Base-by-base conservation (phyloP, 2,797 vertebrate species). In the Rhynchotus rufescens region DNA sequence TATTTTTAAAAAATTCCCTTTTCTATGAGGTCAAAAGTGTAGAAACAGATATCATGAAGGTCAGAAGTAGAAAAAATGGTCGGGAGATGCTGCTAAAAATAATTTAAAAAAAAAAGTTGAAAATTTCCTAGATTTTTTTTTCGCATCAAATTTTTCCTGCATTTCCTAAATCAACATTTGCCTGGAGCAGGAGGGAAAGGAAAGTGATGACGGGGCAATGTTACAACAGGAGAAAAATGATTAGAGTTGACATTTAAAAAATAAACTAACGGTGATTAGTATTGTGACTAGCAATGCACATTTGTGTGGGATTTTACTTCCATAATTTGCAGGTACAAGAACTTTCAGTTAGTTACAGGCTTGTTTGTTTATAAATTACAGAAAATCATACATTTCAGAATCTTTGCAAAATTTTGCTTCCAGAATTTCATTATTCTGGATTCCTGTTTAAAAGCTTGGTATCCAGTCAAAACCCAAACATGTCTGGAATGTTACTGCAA, bases 201-300 rank as follows among this genome's bases (percentile, higher is more conserved):
- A 49, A 91, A 85, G 76, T 75, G 84, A 90, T 91, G 86, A 88
- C 80, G 92, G 74, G 47, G 64, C 74, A 89, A 71, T 36, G 64
- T 77, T 94, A 36, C 79, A 77, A 77, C 0, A 2, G 40, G 67
- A 71, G 80, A 86, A 84, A 85, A 49, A 69, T 81, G 20, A 84
- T 86, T 56, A 69, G 56, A 90, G 11, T 23, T 92, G 92, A 14
- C 90, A 79, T 83, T 92, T 78, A 34, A 84, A 87, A 89, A 93
- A 79, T 32, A 64, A 81, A 84, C 23, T 67, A 71, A 59, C 28
- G 5, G 23, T 28, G 72, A 68, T 71, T 25, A n/a, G 40, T n/a
- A 52, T 62, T 80, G 64, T 38, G 67, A 61, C 44, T 38, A 81
- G 34, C 40, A 47, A 51, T 65, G 32, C 47, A 22, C 28, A 17